Evolutionary conservation across 2,888 invertebrate species (phyloP).

Genomic region (Cryptops parisi): DNA sequence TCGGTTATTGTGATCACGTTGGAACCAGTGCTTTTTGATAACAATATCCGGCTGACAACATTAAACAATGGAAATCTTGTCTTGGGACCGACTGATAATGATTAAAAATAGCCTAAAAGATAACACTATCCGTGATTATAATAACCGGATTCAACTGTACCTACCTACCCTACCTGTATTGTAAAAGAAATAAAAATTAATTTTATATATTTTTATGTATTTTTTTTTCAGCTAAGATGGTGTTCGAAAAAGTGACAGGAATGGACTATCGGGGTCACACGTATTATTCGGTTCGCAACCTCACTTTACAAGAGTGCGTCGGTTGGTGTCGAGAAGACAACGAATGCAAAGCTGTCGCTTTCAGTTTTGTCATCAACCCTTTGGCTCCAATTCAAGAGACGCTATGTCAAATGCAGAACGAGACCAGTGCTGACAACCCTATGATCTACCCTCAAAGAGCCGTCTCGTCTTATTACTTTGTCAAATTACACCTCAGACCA

Average conservation of each 20-base stretch:
- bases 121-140: too few relatives aligned
- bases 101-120: too few relatives aligned
- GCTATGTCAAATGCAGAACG: constrained; percentile 77
- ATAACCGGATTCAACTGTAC: too few relatives aligned
- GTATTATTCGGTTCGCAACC: constrained; percentile 80
- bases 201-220: not conserved
- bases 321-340: constrained; percentile 88
- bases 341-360: constrained; percentile 81
- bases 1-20: too few relatives aligned
- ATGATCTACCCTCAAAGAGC: constrained; percentile 64
- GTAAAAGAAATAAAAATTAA: too few relatives aligned
- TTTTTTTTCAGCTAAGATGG: constrained; percentile 51
- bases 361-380: constrained; percentile 85
- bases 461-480: constrained; percentile 90
- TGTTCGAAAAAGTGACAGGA: constrained; percentile 86
- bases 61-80: too few relatives aligned
- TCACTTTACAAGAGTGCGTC: constrained; percentile 84
- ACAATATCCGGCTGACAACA: too few relatives aligned
- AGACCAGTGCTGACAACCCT: constrained; percentile 79
- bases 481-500: constrained; percentile 74
- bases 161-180: too few relatives aligned
- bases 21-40: too few relatives aligned
- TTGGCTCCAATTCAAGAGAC: constrained; percentile 84
- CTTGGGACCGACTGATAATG: too few relatives aligned
- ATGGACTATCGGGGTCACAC: constrained; percentile 79